Conservation (phyloP, 2,113 vertebrate species). For the Ciconia maguari region DNA sequence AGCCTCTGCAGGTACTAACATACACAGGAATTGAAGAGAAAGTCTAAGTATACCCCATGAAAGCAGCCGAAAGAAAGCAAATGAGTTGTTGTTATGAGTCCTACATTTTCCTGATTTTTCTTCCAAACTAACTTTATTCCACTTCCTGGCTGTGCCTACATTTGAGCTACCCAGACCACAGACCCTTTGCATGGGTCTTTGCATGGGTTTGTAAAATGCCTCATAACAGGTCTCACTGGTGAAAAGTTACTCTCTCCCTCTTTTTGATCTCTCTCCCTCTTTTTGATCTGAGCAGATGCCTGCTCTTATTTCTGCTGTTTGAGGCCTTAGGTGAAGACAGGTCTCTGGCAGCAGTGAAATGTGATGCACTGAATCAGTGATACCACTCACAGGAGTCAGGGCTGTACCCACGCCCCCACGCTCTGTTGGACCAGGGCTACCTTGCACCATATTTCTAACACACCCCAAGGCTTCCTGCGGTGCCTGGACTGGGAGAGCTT, state of each 20-base stretch:
- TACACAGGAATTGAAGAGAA: background rate
- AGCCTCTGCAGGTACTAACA: background rate
- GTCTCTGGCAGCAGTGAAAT: background rate
- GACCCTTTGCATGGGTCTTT: background rate
- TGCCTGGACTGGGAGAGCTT: background rate
- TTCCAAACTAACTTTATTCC: background rate
- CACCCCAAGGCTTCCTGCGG: background rate
- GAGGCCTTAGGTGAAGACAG: background rate
- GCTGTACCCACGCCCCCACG: fast-evolving
- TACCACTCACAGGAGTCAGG: background rate
- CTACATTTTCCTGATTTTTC: background rate
- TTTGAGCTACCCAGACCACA: background rate
- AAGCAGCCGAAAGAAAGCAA: background rate
- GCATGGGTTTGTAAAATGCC: background rate
- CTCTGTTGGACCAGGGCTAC: background rate
- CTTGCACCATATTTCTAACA: background rate
- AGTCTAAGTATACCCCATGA: background rate
- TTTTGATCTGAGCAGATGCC: background rate
- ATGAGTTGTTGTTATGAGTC: background rate
- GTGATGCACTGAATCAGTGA: fast-evolving
- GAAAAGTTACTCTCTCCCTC: background rate
- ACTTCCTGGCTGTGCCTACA: background rate
- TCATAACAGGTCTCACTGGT: background rate
- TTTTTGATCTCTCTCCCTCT: background rate
- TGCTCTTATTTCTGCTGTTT: background rate